Evolutionary conservation across 2,888 invertebrate genomes (phyloP).

Genomic region (Orgyia antiqua): DNA sequence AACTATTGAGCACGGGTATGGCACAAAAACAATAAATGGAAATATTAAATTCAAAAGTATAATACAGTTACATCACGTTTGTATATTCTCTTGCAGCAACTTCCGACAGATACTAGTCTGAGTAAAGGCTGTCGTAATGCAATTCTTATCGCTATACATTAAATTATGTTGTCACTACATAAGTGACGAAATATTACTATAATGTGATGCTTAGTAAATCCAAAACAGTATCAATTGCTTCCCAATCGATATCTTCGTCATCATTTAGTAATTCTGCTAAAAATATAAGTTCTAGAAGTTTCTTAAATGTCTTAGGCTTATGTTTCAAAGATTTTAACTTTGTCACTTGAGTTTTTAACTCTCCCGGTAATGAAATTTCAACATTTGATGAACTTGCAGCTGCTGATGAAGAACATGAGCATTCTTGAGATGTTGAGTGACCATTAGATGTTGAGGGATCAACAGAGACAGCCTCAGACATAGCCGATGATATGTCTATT

Average conservation of each 20-base stretch:
- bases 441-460: constrained; percentile 3
- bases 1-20: too few species aligned
- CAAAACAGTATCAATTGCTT: too few species aligned
- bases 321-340: constrained; percentile 7
- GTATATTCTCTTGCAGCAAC: too few species aligned
- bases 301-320: constrained; percentile 7
- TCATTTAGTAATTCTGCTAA: constrained; percentile 14
- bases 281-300: constrained; percentile 9
- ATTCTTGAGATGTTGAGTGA: constrained; percentile 3
- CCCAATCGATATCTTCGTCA: constrained; percentile 11
- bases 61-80: too few species aligned
- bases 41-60: too few species aligned
- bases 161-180: too few species aligned
- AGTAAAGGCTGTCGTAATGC: too few species aligned
- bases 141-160: too few species aligned
- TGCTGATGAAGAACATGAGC: constrained; percentile 15
- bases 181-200: too few species aligned
- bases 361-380: constrained; percentile 3
- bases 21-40: too few species aligned
- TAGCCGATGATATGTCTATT: not conserved
- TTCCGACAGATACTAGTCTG: too few species aligned
- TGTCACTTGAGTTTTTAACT: constrained; percentile 2
- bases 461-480: not conserved
- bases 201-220: too few species aligned
- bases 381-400: constrained; percentile 11